phyloP scores from a whole-genome alignment of 2,888 invertebrate genomes.

The Invenusta paracnida region DNA sequence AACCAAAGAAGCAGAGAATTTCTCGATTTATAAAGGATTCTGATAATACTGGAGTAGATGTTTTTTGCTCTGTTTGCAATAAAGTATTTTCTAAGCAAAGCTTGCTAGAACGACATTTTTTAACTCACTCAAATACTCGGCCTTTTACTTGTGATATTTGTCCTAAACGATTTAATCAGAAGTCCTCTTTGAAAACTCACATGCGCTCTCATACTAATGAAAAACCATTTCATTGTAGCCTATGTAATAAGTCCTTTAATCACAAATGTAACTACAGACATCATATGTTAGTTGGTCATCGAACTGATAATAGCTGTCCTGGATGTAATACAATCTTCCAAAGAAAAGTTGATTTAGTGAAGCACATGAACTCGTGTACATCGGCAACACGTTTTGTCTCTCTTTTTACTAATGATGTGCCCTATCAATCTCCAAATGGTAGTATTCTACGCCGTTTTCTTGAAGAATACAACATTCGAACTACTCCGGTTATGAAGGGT shows the following conservation, averaged over 20 bases:
- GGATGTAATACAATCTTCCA: neutral
- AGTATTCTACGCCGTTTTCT: neutral
- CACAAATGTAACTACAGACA: constrained; percentile 1
- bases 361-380: neutral
- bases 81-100: constrained; percentile 31
- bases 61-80: neutral
- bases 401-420: neutral
- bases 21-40: neutral
- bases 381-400: neutral
- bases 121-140: constrained; percentile 7
- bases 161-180: neutral
- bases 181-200: neutral
- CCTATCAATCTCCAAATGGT: neutral
- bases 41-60: neutral
- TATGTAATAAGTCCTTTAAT: neutral
- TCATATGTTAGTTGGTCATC: neutral
- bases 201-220: neutral
- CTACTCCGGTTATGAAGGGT: too few species aligned
- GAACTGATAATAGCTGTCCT: neutral
- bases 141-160: neutral
- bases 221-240: neutral
- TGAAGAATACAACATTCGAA: too few species aligned
- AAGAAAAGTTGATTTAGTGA: neutral
- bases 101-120: constrained; percentile 16
- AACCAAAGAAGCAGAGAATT: neutral